phyloP scores from a whole-genome alignment of 1,140 invertebrate genomes.

The Oedothorax gibbosus region DNA sequence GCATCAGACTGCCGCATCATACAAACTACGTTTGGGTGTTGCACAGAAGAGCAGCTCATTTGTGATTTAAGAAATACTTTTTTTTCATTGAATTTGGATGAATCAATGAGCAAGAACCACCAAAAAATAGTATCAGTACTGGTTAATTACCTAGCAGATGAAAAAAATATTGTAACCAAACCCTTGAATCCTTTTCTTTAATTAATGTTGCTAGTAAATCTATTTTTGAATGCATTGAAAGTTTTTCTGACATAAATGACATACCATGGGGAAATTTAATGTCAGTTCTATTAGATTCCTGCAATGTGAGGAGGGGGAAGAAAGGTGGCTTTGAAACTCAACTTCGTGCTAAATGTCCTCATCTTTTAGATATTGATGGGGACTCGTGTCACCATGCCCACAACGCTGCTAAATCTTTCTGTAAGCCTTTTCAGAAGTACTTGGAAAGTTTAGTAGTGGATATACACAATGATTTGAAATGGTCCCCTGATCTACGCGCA shows the following conservation, averaged over 20 bases:
- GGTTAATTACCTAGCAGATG: conserved; percentile 46
- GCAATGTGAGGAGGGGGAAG: conserved; percentile 64
- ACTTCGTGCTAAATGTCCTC: conserved; percentile 57
- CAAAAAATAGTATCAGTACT: conserved; percentile 60
- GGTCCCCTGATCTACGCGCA: too few relatives aligned
- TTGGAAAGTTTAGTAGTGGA: conserved; percentile 62
- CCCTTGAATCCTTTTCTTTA: background rate
- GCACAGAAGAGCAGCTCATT: background rate
- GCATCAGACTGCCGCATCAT: conserved; percentile 17
- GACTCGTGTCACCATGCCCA: conserved; percentile 65
- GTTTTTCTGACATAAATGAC: background rate
- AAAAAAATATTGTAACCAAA: conserved; percentile 23
- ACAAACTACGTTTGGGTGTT: conserved; percentile 29
- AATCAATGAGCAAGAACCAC: conserved; percentile 58
- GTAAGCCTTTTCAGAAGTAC: conserved; percentile 62
- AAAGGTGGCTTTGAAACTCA: conserved; percentile 64
- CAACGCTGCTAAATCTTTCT: conserved; percentile 64
- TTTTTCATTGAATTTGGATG: conserved; percentile 64
- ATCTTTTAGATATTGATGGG: conserved; percentile 65
- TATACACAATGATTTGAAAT: conserved; percentile 64
- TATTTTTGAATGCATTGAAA: conserved; percentile 53
- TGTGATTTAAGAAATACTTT: conserved; percentile 24
- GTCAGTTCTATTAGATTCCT: conserved; percentile 64
- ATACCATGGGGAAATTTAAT: conserved; percentile 59
- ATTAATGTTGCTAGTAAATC: background rate